Evolutionary conservation across 1,140 invertebrate species (phyloP).

Genomic region (Planococcus citri): DNA sequence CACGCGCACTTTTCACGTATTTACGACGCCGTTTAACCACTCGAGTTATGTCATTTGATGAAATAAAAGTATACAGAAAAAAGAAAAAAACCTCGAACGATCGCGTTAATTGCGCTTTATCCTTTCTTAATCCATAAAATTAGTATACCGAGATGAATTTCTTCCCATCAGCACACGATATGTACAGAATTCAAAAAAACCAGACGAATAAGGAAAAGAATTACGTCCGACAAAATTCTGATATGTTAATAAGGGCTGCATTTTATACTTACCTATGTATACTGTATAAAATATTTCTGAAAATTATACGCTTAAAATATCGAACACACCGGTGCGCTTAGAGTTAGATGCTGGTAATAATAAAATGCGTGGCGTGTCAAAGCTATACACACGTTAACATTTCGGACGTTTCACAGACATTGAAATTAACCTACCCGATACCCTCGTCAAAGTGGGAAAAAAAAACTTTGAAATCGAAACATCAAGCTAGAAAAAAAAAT

Average conservation of each 20-base stretch:
- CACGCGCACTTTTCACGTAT: background rate
- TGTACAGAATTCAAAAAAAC: too few relatives aligned
- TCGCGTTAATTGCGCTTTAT: background rate
- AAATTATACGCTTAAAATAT: constrained; percentile 8
- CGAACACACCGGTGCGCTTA: too few relatives aligned
- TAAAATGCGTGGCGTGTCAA: background rate
- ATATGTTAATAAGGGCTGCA: background rate
- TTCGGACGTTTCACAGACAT: background rate
- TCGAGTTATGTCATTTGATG: background rate
- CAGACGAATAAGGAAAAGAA: background rate
- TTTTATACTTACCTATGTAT: too few relatives aligned
- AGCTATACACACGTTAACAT: background rate
- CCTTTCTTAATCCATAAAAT: background rate
- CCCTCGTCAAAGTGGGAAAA: background rate
- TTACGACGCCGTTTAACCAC: background rate
- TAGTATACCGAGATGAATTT: background rate
- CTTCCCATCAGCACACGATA: too few relatives aligned
- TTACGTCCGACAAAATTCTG: background rate
- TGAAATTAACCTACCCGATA: background rate
- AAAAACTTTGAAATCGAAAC: background rate
- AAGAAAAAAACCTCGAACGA: background rate
- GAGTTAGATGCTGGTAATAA: too few relatives aligned
- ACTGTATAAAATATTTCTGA: background rate
- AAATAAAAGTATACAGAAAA: too few relatives aligned
- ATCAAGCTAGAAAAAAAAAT: background rate